phyloP scores from a whole-genome alignment of 2,797 vertebrate species.

The Meriones psammophilus region DNA sequence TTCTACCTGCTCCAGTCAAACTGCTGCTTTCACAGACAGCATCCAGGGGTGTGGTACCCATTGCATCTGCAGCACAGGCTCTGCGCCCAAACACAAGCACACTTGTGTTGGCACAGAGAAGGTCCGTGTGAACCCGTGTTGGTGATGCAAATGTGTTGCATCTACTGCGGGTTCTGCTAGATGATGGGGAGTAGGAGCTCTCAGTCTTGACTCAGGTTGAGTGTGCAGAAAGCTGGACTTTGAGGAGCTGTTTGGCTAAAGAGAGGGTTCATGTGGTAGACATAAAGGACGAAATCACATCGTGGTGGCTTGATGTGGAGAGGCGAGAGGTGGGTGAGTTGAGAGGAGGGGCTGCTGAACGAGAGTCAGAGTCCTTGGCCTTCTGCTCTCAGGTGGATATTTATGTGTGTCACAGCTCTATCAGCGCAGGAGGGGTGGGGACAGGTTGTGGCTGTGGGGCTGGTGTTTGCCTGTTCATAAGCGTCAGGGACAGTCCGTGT shows the following conservation, averaged over 20 bases:
- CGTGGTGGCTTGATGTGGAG: background rate
- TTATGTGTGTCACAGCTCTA: background rate
- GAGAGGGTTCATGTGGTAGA: background rate
- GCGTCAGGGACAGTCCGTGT: background rate
- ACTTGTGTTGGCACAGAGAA: background rate
- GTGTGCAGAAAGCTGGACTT: background rate
- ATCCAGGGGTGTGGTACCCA: background rate
- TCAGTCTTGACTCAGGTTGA: background rate
- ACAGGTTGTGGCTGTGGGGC: background rate
- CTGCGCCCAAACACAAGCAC: background rate
- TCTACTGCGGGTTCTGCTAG: background rate
- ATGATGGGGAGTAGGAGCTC: background rate
- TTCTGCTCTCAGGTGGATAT: background rate
- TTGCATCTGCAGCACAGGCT: background rate
- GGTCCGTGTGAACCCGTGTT: background rate
- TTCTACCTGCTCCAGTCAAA: too few relatives aligned
- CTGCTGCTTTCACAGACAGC: background rate
- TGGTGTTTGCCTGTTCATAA: background rate
- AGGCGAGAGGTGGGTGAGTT: background rate
- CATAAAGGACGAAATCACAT: background rate
- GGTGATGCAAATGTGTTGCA: background rate
- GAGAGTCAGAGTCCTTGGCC: background rate
- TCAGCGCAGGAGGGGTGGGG: background rate
- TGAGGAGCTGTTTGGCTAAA: background rate
- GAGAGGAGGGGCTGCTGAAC: background rate